These are phyloP conservation scores for Zalophus californianus DNA, from an alignment of 2,797 vertebrate species.

Conservation along the genomic window DNA sequence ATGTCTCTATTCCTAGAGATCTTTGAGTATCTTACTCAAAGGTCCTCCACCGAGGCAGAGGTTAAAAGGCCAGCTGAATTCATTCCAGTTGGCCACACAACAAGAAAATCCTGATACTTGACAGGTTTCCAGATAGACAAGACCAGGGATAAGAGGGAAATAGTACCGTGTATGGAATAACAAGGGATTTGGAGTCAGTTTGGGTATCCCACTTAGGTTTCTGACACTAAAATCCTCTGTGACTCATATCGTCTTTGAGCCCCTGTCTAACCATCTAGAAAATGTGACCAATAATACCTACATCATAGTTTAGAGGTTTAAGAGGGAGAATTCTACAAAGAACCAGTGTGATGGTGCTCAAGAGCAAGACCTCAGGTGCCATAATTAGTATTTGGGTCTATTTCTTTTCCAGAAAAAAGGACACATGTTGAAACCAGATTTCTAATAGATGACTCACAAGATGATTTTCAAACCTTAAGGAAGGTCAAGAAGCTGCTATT, in stretches of 20 bases:
- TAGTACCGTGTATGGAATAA: accelerated
- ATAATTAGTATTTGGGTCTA: not conserved
- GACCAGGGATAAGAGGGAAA: too few species aligned
- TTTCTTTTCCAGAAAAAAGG: not conserved
- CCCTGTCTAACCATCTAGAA: too few species aligned
- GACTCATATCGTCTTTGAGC: too few species aligned
- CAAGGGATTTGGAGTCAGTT: too few species aligned
- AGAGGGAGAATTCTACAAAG: too few species aligned
- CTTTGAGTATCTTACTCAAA: not conserved
- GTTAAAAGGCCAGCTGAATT: too few species aligned
- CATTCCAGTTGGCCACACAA: not conserved
- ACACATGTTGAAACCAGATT: not conserved
- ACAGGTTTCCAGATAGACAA: not conserved
- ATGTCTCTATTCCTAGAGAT: too few species aligned
- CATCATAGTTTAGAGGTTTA: too few species aligned
- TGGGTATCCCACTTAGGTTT: not conserved
- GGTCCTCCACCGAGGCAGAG: not conserved
- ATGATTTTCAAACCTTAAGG: not conserved
- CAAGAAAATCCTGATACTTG: not conserved
- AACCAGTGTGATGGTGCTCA: not conserved
- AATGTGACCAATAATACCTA: too few species aligned
- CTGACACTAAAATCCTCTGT: too few species aligned
- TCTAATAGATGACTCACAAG: not conserved
- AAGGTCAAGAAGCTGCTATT: not conserved
- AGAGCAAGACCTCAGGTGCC: not conserved